phyloP scores from a whole-genome alignment of 2,797 vertebrate genomes.

The Sebastes baramenuke region DNA sequence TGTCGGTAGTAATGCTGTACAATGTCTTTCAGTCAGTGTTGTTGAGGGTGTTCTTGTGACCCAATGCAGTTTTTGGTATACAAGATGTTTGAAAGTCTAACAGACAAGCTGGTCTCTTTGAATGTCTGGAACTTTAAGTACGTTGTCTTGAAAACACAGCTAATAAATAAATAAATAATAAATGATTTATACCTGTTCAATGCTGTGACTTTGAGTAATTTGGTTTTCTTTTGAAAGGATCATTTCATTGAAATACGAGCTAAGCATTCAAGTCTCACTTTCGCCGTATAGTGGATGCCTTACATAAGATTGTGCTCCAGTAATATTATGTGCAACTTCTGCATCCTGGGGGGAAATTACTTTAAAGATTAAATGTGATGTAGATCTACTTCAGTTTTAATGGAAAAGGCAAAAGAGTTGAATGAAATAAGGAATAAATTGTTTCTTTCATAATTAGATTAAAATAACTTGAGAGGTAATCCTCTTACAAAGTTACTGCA shows the following conservation, averaged over 20 bases:
- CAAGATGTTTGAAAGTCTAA: not conserved
- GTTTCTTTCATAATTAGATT: conserved; percentile 75
- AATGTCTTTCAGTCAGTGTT: not conserved
- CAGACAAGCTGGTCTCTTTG: not conserved
- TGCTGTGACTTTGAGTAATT: not conserved
- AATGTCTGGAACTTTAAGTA: not conserved
- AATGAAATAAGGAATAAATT: conserved; percentile 33
- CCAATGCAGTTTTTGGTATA: not conserved
- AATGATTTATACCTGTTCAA: not conserved
- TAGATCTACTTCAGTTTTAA: not conserved
- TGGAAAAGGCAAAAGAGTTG: not conserved
- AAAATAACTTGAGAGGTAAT: conserved; percentile 80
- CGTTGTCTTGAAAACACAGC: not conserved
- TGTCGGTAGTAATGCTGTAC: not conserved
- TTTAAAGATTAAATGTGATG: not conserved
- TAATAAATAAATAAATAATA: not conserved
- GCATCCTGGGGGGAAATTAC: not conserved
- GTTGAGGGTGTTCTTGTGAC: not conserved
- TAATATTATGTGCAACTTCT: not conserved
- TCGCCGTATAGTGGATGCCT: not conserved
- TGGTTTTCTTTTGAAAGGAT: not conserved
- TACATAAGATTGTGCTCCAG: not conserved
- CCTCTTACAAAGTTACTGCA: conserved; percentile 76
- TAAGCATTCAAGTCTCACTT: not conserved
- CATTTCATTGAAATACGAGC: not conserved